A percentile compares a stretch with the other conserved stretches of the same genome.
Conservation (phyloP, 2,888 invertebrate genomes). For the Chloroclystis v-ata region DNA sequence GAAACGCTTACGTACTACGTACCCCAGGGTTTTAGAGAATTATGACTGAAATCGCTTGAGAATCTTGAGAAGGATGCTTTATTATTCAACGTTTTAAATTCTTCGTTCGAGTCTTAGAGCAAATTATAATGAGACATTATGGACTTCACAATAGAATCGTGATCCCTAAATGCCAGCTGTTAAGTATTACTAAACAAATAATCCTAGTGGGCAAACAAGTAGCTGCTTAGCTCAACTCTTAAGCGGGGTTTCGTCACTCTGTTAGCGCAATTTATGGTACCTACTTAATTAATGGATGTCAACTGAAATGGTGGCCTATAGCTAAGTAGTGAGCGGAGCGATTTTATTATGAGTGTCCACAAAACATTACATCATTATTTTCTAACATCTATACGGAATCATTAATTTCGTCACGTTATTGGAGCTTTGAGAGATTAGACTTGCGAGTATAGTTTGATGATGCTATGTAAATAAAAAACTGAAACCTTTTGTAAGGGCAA, state of each 20-base stretch:
- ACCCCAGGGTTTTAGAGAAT: constrained; percentile 7
- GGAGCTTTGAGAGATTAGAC: too few relatives aligned
- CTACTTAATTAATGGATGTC: constrained; percentile 43
- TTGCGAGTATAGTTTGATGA: too few relatives aligned
- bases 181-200: constrained; percentile 36
- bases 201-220: constrained; percentile 30
- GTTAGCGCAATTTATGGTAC: constrained; percentile 35
- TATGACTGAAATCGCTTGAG: neutral
- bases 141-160: constrained; percentile 7
- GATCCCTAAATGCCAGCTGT: constrained; percentile 32
- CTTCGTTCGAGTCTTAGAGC: neutral
- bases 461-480: too few relatives aligned
- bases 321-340: constrained; percentile 16
- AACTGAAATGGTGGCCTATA: constrained; percentile 15
- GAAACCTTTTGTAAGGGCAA: too few relatives aligned
- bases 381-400: too few relatives aligned
- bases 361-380: too few relatives aligned
- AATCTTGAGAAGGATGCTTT: neutral
- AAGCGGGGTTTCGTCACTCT: constrained; percentile 43
- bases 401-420: too few relatives aligned
- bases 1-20: constrained; percentile 7
- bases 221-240: constrained; percentile 24
- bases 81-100: neutral
- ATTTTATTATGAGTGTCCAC: too few relatives aligned
- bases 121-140: constrained; percentile 1